Base-by-base conservation (phyloP, 2,888 invertebrate genomes). In the Ligdia adustata region DNA sequence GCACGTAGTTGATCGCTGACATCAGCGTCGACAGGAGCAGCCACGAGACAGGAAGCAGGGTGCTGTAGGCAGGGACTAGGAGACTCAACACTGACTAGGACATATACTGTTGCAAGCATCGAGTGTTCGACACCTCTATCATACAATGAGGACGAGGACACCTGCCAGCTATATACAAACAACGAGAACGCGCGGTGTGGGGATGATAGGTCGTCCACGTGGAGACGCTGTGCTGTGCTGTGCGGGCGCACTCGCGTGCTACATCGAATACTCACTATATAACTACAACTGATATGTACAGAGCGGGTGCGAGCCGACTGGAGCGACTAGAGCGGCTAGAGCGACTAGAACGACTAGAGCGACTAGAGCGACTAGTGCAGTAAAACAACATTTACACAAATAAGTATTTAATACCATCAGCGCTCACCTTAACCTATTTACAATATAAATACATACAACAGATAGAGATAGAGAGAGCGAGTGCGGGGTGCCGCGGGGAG, bases 371-470 rank as follows among this genome's bases (percentile, higher is more conserved):
- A 7, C 37, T n/a, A n/a, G 73, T 82, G 83, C 85, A 85, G 70
- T 77, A 66, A 85, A 85, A 87, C 82, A 79, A 76, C 69, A 55
- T 41, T 40, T 60, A 43, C 37, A 64, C 66, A 72, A 69, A 67
- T 2, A 79, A 79, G 68, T 72, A 69, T 86, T 88, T 86, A 85
- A 84, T 87, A 76, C 78, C 78, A 84, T 86, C 86, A 79, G 68
- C 75, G 73, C 72, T 79, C 83, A 82, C 79, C 87, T 88, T 79
- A 75, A 72, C 75, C 85, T 89, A 89, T 88, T 87, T 89, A 88
- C 88, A 88, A 71, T 78, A 87, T 88, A 87, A 86, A 88, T 88
- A 87, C 78, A 87, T 87, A 88, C 76, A 82, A 64, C 56, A 55
- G 48, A 47, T 44, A 52, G 52, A n/a, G n/a, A n/a, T n/a, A n/a